Evolutionary conservation across 2,113 vertebrate species (phyloP), one percentile per base, ranked within the genome.

Genomic region (Pimephales promelas): DNA sequence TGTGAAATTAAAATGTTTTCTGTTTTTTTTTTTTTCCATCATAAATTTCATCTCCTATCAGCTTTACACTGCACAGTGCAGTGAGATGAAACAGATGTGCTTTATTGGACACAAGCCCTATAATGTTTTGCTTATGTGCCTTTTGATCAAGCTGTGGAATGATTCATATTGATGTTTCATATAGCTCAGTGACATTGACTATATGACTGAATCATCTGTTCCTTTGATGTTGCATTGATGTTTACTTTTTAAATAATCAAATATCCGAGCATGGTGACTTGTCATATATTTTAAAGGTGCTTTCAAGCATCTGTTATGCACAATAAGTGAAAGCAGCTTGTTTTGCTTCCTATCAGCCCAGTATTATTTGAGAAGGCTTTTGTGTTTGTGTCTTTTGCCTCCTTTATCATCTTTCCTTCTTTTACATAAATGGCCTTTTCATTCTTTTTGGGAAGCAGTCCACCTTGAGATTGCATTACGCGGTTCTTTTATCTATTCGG

Each of bases 231-330:
- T 45, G 26, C 4, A 28, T 84, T 79, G 57, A 52, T 43, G 83
- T 81, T 84, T 85, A 83, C 57, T 84, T 73, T n/a, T 66, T 11
- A 85, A 59, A 87, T 64, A 75, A 72, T 64, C 79, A 16, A 78
- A 64, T 75, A 59, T 54, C 11, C 18, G 61, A 81, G 76, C 76
- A 22, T 36, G 28, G 72, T 40, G 5, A 36, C 61, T 57, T 68
- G 52, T 49, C 54, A 34, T 31, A 31, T 68, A 49, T 68, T 78
- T 45, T 80, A 59, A 57, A 80, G 77, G 71, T 22, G 9, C 36
- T 5, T 61, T 83, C 64, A 70, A 74, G 77, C 49, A 18, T 59
- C 13, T 83, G 70, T 83, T 73, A 79, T 81, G 54, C 20, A 13
- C 68, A 72, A 18, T 31, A 28, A 36, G 40, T 28, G 45, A 85